Conservation (phyloP, 2,113 vertebrate genomes). For the Pteronura brasiliensis region DNA sequence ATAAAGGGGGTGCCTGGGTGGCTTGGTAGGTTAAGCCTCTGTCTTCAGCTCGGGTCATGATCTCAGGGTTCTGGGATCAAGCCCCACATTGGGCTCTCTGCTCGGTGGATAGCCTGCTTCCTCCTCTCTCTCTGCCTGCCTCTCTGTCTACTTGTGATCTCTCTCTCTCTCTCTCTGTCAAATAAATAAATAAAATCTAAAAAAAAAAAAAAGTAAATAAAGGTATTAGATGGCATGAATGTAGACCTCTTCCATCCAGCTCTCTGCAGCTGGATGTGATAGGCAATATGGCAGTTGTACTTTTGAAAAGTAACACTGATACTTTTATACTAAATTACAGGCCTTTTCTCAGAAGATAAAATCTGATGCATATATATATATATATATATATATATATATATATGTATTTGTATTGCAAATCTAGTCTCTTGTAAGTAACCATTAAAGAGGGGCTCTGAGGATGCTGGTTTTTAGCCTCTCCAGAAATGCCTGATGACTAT, state of each 20-base stretch:
- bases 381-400: too few species aligned
- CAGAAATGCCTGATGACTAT: neutral
- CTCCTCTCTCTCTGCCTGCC: too few species aligned
- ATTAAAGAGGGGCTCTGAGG: neutral
- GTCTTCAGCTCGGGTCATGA: too few species aligned
- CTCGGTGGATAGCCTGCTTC: too few species aligned
- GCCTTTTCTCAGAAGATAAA: neutral
- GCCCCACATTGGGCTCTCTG: too few species aligned
- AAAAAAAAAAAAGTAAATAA: neutral
- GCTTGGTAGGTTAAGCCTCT: too few species aligned
- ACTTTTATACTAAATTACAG: neutral
- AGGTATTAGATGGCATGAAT: neutral
- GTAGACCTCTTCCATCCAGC: neutral
- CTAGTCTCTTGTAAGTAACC: neutral
- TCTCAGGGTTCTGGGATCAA: too few species aligned
- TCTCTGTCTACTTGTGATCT: too few species aligned
- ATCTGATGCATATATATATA: neutral
- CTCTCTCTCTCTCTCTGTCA: too few species aligned
- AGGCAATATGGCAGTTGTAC: neutral
- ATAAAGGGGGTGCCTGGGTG: neutral
- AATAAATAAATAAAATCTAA: too few species aligned
- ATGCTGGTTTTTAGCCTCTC: neutral
- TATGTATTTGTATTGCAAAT: conserved; percentile 6
- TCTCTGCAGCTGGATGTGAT: neutral
- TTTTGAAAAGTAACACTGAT: neutral